Conservation (phyloP, 2,888 invertebrate species). For the Harmothoe impar region DNA sequence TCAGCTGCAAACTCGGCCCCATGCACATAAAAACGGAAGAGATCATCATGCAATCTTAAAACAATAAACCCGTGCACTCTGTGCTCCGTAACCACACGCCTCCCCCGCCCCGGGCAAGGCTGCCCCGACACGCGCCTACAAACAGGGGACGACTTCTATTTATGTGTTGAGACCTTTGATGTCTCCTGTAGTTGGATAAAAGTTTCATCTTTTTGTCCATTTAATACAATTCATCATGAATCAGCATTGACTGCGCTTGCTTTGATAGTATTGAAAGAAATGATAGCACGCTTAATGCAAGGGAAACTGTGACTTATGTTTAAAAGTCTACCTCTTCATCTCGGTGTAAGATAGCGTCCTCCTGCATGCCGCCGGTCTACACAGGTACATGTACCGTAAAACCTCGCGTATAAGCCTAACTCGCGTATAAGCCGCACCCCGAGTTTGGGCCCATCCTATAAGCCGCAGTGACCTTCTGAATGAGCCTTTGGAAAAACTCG, state of each 20-base stretch:
- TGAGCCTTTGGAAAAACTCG: no score
- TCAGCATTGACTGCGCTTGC: neutral
- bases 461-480: no score
- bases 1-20: neutral
- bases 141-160: neutral
- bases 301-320: no score
- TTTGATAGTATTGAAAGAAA: no score
- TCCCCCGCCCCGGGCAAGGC: constrained; percentile 4
- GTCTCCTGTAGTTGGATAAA: neutral
- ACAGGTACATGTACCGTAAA: no score
- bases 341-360: no score
- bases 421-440: no score
- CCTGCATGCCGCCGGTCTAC: no score
- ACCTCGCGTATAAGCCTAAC: no score
- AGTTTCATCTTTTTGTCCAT: neutral
- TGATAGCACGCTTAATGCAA: no score
- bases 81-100: neutral
- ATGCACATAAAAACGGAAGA: neutral
- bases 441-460: no score
- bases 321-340: no score
- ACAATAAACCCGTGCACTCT: constrained; percentile 45
- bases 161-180: neutral
- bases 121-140: neutral
- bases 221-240: neutral
- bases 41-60: constrained; percentile 51